Conservation (phyloP, 2,113 vertebrate species). For the Rhadina sibilatrix region DNA sequence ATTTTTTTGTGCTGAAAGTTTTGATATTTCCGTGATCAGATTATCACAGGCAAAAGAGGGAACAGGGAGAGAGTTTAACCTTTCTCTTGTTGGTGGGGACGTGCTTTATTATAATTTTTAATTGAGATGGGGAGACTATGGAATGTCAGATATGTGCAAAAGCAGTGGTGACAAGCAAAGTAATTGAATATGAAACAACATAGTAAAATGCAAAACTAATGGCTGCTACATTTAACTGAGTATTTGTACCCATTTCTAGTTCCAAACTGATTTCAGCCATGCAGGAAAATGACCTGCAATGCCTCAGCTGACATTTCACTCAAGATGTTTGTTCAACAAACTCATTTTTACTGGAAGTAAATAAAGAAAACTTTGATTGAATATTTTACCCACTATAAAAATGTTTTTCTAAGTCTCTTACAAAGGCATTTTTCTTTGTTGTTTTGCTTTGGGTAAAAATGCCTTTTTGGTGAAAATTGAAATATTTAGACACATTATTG, state of each 20-base stretch:
- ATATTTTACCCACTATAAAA: not conserved
- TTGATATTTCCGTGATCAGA: not conserved
- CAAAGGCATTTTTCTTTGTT: not conserved
- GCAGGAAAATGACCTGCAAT: not conserved
- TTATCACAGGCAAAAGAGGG: not conserved
- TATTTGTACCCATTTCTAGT: not conserved
- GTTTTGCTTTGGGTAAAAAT: not conserved
- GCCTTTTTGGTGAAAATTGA: not conserved
- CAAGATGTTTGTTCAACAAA: not conserved
- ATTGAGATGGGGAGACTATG: not conserved
- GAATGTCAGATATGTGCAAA: not conserved
- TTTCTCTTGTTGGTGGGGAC: not conserved
- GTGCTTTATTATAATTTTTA: not conserved
- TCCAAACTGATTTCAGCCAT: not conserved
- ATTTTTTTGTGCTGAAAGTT: not conserved
- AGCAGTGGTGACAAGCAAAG: not conserved
- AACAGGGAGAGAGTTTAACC: not conserved
- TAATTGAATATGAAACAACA: not conserved
- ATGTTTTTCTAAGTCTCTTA: not conserved
- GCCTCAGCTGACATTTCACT: not conserved
- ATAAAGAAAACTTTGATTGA: not conserved
- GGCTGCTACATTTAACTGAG: not conserved
- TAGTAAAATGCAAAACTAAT: not conserved
- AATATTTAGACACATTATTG: not conserved
- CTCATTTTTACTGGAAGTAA: not conserved